phyloP scores from a whole-genome alignment of 2,113 vertebrate species.

The Rallus limicola region DNA sequence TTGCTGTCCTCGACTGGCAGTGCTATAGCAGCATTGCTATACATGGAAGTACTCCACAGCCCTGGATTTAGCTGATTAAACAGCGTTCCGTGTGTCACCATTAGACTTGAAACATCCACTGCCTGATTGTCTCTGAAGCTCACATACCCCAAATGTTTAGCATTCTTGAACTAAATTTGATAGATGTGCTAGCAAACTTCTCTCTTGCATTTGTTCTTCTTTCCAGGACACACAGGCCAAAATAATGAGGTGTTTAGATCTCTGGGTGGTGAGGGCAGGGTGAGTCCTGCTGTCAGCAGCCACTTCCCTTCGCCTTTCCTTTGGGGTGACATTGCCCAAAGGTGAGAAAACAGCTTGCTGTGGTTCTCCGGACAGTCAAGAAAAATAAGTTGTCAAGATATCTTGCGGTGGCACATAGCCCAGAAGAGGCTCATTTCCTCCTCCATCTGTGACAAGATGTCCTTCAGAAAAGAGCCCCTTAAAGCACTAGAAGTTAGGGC shows the following conservation, averaged over 20 bases:
- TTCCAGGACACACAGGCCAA: background rate
- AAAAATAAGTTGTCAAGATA: background rate
- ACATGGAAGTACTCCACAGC: constrained; percentile 66
- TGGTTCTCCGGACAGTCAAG: background rate
- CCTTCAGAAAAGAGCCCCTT: background rate
- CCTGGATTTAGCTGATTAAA: constrained; percentile 63
- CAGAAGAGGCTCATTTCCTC: background rate
- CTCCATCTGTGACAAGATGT: background rate
- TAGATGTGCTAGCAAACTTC: constrained; percentile 7
- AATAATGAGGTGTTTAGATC: background rate
- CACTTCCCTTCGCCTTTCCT: background rate
- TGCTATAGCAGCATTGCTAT: constrained; percentile 44
- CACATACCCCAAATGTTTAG: constrained; percentile 44
- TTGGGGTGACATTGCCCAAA: background rate
- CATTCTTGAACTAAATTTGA: constrained; percentile 54
- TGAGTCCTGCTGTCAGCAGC: background rate
- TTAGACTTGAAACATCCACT: constrained; percentile 19
- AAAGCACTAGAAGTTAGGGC: background rate
- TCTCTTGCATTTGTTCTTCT: background rate
- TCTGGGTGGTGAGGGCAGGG: background rate
- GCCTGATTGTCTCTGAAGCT: constrained; percentile 31
- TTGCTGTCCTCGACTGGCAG: background rate
- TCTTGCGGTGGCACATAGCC: background rate
- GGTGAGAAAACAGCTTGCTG: background rate
- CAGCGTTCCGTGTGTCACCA: constrained; percentile 20